Evolutionary conservation across 2,888 invertebrate genomes (phyloP), one percentile per base, ranked within the genome.

Genomic region (Reticulitermes lucifugus): DNA sequence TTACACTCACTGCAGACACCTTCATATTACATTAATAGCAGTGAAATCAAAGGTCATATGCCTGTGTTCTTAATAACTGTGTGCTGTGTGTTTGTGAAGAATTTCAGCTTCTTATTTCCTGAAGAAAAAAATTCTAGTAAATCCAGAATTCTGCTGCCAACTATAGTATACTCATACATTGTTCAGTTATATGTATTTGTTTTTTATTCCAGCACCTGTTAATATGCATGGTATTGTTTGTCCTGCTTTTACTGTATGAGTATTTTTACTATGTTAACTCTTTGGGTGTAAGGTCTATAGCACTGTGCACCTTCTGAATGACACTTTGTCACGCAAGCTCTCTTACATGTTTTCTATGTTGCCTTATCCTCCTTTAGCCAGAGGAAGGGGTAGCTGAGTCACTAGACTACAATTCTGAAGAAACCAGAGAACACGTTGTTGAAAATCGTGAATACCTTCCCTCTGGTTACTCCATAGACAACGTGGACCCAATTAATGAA

Each of bases 261-360:
- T 65, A n/a, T 65, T 22, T 3, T 21, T 65, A 7, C 25, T 25
- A 12, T 65, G 25, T 65, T 65, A 65, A 25, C 65, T 65, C 6
- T 65, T 43, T 77, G 51, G 43, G 46, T 46, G 21, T 80, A 70
- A 65, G 81, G 81, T 41, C 81, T 81, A 80, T 59, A 22, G 80
- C 80, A 80, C 80, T 80, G 7, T 59, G 43, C 80, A 59, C 35
- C 35, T 55, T 80, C n/a, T 81, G 25, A 35, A 65, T 46, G 29
- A 35, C 59, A 35, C 80, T 73, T 73, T 73, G 51, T 77, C 73
- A 73, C 73, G 41, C 35, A 73, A 73, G 73, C 73, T 73, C 77
- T 77, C 77, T 81, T 81, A 81, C 46, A 70, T 81, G 81, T 81
- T 81, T 77, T 81, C 65, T 81, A 70, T 81, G 81, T 81, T 81